A percentile compares a stretch with the other conserved stretches of the same genome.
Conservation (phyloP, 2,113 vertebrate genomes). For the Lepisosteus osseus region DNA sequence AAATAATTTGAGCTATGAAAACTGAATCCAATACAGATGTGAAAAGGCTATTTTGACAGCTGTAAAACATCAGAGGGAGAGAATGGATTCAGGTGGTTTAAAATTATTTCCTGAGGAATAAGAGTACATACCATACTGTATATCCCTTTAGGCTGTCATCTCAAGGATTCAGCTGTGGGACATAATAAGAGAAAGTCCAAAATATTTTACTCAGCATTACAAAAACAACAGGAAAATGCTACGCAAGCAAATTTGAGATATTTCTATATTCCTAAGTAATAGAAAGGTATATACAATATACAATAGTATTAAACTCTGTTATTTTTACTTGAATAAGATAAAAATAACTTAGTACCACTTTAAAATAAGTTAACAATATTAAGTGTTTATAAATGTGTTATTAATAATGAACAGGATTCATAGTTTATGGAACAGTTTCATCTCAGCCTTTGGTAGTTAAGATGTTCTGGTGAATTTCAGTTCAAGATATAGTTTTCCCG, state of each 20-base stretch:
- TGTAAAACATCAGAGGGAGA: neutral
- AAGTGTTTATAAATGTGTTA: no score
- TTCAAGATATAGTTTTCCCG: no score
- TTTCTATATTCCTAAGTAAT: neutral
- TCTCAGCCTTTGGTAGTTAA: no score
- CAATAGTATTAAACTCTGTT: no score
- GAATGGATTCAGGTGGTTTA: neutral
- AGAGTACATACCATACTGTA: neutral
- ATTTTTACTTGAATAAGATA: no score
- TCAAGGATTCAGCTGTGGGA: neutral
- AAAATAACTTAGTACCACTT: no score
- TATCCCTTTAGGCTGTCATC: neutral
- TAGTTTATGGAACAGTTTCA: no score
- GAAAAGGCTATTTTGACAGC: neutral
- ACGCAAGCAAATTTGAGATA: neutral
- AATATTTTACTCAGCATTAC: neutral
- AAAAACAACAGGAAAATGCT: neutral
- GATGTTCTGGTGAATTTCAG: no score
- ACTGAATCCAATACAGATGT: neutral
- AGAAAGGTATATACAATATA: neutral
- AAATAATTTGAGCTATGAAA: no score
- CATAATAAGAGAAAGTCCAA: neutral
- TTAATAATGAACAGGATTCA: no score
- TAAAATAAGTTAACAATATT: no score
- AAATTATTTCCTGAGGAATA: neutral